Base-by-base conservation (phyloP, 1,140 invertebrate genomes). In the Epicauta chinensis region DNA sequence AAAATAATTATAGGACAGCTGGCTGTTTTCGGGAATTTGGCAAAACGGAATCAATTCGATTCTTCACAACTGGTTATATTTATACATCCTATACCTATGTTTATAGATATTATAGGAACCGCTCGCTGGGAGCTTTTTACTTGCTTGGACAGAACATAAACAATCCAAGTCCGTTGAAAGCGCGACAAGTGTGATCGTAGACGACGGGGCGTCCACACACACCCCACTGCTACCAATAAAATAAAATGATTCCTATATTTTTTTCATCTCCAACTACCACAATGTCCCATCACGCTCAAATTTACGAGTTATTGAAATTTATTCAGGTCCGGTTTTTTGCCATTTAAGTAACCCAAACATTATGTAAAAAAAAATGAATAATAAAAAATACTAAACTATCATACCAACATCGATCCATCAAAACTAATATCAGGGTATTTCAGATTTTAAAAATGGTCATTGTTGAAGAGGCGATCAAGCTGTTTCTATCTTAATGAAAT, bases 401-500 rank as follows among this genome's bases (percentile, higher is more conserved):
- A 7, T 23, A 23, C 23, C 23, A 23, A 23, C 43, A 37, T 34
- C 48, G 44, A 51, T 55, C 53, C 37, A 51, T 55, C 53, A 55
- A 51, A 51, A 11, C 49, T 53, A 53, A 23, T 23, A 57, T 57
- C 55, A 49, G 55, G 50, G 53, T 57, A 44, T 57, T 34, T 34
- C 36, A 40, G 50, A 45, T 34, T 60, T 43, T 54, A 50, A 60
- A 62, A 62, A 55, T 55, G 52, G 44, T 55, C 49, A 62, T 62
- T 62, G 60, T 62, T 58, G 46, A 53, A 50, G 52, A 46, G 58
- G 51, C 45, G 50, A 53, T 57, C 55, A 41, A 48, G 39, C 51
- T 53, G 52, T 56, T 60, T 60, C 57, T 60, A 65, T 65, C 63
- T 65, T 59, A 63, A 65, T 65, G 63, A 63, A 65, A 65, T 65